Evolutionary conservation across 2,797 vertebrate genomes (phyloP).

Genomic region (Odontamblyopus lacepedii): DNA sequence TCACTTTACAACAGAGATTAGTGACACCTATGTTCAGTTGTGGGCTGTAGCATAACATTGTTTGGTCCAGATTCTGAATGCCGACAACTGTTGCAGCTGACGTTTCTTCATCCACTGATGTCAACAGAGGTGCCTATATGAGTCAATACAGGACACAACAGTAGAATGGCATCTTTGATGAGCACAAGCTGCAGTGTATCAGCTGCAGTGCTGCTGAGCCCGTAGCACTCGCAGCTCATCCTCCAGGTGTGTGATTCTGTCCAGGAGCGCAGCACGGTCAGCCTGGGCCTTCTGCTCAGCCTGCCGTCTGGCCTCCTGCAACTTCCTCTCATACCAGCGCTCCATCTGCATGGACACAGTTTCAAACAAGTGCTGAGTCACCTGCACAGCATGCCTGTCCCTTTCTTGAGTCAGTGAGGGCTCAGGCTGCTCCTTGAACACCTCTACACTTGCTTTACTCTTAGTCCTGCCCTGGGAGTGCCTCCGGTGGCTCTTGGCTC

Average conservation of each 20-base stretch:
- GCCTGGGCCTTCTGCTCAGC: slow-evolving; percentile 85
- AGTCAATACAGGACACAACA: not conserved
- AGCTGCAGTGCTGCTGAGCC: slow-evolving; percentile 83
- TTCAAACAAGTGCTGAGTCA: slow-evolving; percentile 96
- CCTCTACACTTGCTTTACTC: slow-evolving; percentile 60
- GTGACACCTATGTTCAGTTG: not conserved
- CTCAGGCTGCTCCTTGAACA: slow-evolving; percentile 47
- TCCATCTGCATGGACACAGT: slow-evolving; percentile 95
- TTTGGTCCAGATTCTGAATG: too few species aligned
- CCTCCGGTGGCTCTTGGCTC: slow-evolving; percentile 67
- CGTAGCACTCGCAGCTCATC: slow-evolving; percentile 88
- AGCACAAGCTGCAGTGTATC: slow-evolving; percentile 31
- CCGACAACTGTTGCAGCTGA: too few species aligned
- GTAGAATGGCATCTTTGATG: not conserved
- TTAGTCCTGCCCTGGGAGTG: slow-evolving; percentile 67
- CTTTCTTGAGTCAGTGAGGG: slow-evolving; percentile 64
- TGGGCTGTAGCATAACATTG: not conserved
- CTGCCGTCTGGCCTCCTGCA: slow-evolving; percentile 88
- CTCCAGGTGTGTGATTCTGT: slow-evolving; percentile 87
- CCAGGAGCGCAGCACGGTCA: slow-evolving; percentile 82
- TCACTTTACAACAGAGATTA: not conserved
- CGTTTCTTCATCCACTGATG: not conserved
- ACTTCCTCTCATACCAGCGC: slow-evolving; percentile 96
- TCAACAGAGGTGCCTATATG: not conserved
- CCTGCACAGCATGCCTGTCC: slow-evolving; percentile 88